Conservation (phyloP, 2,113 vertebrate genomes). For the Sturnira hondurensis region DNA sequence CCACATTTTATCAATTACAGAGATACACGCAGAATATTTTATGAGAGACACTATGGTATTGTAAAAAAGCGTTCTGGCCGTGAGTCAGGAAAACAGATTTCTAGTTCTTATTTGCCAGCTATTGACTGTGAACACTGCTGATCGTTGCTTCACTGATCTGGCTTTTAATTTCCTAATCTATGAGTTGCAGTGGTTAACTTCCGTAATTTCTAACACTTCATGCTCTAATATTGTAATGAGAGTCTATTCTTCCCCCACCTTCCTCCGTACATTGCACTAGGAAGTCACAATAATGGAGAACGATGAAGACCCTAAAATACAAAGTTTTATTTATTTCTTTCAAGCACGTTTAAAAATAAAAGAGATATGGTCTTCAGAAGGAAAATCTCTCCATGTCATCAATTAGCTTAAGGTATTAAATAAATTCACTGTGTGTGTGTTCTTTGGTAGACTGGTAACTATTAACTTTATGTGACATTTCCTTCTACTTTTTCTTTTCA, state of each 20-base stretch:
- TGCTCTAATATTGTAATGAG: not conserved
- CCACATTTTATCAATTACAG: constrained; percentile 18
- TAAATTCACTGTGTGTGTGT: constrained; percentile 53
- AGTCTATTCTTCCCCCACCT: not conserved
- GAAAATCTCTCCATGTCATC: not conserved
- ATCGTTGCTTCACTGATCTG: not conserved
- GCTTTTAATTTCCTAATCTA: not conserved
- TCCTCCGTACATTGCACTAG: not conserved
- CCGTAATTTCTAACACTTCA: not conserved
- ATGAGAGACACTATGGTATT: constrained; percentile 28
- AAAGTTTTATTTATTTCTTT: not conserved
- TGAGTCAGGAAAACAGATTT: constrained; percentile 1
- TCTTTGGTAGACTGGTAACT: constrained; percentile 57
- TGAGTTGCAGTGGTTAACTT: not conserved
- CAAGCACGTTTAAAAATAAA: not conserved
- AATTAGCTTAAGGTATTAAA: not conserved
- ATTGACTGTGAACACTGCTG: not conserved
- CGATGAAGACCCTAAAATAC: not conserved
- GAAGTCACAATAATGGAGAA: not conserved
- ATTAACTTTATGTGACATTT: constrained; percentile 70
- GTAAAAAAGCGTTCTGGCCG: constrained; percentile 29
- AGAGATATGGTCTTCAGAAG: not conserved
- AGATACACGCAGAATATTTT: constrained; percentile 34
- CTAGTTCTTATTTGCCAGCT: not conserved
- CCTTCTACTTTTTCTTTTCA: constrained; percentile 60